phyloP scores from a whole-genome alignment of 2,888 invertebrate genomes.

The Nymphalis polychloros region DNA sequence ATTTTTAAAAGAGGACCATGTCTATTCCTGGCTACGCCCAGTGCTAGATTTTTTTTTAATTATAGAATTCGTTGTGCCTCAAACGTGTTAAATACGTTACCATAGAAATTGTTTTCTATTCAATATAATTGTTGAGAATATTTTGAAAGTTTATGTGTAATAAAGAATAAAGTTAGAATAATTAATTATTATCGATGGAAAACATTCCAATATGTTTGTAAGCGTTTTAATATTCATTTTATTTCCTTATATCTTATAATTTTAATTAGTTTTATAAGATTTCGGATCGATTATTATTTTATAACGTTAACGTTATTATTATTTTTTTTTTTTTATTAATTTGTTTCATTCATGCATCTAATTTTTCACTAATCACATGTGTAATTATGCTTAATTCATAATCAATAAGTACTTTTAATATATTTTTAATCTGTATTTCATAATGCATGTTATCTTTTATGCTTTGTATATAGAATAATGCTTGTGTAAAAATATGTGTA shows the following conservation, averaged over 20 bases:
- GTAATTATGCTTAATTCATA: neutral
- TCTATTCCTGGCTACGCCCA: too few species aligned
- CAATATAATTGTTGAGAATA: conserved; percentile 8
- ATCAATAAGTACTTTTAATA: neutral
- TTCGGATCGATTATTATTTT: too few species aligned
- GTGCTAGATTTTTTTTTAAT: too few species aligned
- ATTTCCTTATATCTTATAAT: too few species aligned
- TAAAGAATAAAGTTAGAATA: neutral
- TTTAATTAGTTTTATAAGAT: too few species aligned
- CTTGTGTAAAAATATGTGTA: conserved; percentile 16
- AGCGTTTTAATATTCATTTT: too few species aligned
- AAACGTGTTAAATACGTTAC: conserved; percentile 30
- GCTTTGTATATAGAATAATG: conserved; percentile 16
- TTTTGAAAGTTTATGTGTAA: conserved; percentile 9
- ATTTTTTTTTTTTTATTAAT: neutral
- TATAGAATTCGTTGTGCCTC: conserved; percentile 51
- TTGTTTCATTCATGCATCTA: neutral
- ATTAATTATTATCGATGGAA: too few species aligned
- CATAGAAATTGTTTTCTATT: conserved; percentile 13
- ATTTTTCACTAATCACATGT: neutral
- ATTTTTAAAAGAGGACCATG: too few species aligned
- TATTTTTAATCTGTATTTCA: conserved; percentile 10
- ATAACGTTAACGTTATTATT: too few species aligned
- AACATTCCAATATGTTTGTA: too few species aligned
- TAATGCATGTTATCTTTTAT: conserved; percentile 17